Evolutionary conservation across 2,888 invertebrate species (phyloP).

Genomic region (Acronicta leporina): DNA sequence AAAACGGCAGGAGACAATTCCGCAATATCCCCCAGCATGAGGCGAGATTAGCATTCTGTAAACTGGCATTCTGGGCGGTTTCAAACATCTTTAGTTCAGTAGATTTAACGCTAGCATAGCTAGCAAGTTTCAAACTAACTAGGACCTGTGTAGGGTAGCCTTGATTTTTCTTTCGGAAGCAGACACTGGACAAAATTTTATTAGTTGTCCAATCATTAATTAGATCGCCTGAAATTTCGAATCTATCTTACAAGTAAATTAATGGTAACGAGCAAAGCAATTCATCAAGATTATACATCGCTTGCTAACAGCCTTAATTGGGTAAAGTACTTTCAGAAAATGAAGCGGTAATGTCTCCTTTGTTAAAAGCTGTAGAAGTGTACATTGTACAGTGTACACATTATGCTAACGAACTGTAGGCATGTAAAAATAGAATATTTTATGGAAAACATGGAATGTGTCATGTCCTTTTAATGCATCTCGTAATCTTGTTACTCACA

Average conservation of each 20-base stretch:
- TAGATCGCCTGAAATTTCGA: slow-evolving; percentile 25
- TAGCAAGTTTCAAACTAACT: slow-evolving; percentile 27
- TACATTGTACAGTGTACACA: slow-evolving; percentile 14
- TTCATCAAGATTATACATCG: slow-evolving; percentile 48
- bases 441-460: slow-evolving; percentile 52
- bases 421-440: slow-evolving; percentile 42
- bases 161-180: slow-evolving; percentile 27
- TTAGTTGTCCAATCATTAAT: slow-evolving; percentile 33
- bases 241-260: slow-evolving; percentile 37
- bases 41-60: slow-evolving; percentile 63
- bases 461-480: slow-evolving; percentile 69
- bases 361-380: slow-evolving; percentile 34
- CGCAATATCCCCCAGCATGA: slow-evolving; percentile 54
- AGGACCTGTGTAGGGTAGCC: slow-evolving; percentile 20
- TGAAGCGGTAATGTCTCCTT: slow-evolving; percentile 38
- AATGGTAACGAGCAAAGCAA: slow-evolving; percentile 46
- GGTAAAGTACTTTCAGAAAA: slow-evolving; percentile 39
- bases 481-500: slow-evolving; percentile 72
- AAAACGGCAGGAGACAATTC: slow-evolving; percentile 55
- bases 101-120: slow-evolving; percentile 27
- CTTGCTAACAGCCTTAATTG: slow-evolving; percentile 39
- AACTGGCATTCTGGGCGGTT: slow-evolving; percentile 48
- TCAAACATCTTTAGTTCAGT: slow-evolving; percentile 44
- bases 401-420: slow-evolving; percentile 50
- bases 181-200: slow-evolving; percentile 7